A percentile compares a stretch with the other conserved stretches of the same genome.
Conservation (phyloP, 2,113 vertebrate genomes). For the Chaetodon trifascialis region DNA sequence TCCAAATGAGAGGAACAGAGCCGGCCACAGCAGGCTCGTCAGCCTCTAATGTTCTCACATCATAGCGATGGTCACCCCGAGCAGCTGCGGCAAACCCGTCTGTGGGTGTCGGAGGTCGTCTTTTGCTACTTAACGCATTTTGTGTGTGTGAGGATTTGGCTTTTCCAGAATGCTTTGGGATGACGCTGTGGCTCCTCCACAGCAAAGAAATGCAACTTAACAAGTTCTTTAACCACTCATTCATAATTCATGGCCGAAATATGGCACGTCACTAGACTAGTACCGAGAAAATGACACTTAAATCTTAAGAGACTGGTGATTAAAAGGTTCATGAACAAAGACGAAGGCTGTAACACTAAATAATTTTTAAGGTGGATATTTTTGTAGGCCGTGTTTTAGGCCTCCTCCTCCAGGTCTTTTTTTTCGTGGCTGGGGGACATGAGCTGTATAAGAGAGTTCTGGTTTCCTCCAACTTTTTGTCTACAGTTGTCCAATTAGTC, state of each 20-base stretch:
- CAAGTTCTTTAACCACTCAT: neutral
- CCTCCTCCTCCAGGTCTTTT: constrained; percentile 14
- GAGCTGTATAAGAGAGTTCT: constrained; percentile 59
- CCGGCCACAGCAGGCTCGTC: constrained; percentile 58
- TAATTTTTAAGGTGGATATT: neutral
- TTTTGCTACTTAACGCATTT: constrained; percentile 13
- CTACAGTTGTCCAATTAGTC: constrained; percentile 66
- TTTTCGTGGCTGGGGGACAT: constrained; percentile 20
- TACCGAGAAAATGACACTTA: constrained; percentile 6
- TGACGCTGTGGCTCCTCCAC: constrained; percentile 16
- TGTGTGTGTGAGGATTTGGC: neutral
- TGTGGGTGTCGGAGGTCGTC: constrained; percentile 4
- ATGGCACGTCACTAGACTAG: neutral
- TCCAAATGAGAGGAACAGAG: constrained; percentile 70
- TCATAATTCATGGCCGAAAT: neutral
- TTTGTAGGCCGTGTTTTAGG: constrained; percentile 26
- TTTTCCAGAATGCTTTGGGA: constrained; percentile 47
- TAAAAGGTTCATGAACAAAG: neutral
- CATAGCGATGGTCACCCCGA: constrained; percentile 47
- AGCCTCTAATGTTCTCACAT: constrained; percentile 72
- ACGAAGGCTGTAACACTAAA: neutral
- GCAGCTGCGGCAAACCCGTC: constrained; percentile 46
- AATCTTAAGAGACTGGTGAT: neutral
- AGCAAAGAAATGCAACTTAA: neutral
- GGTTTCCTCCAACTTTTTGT: constrained; percentile 43